phyloP scores from a whole-genome alignment of 2,888 invertebrate genomes.

The Aradus depressus region DNA sequence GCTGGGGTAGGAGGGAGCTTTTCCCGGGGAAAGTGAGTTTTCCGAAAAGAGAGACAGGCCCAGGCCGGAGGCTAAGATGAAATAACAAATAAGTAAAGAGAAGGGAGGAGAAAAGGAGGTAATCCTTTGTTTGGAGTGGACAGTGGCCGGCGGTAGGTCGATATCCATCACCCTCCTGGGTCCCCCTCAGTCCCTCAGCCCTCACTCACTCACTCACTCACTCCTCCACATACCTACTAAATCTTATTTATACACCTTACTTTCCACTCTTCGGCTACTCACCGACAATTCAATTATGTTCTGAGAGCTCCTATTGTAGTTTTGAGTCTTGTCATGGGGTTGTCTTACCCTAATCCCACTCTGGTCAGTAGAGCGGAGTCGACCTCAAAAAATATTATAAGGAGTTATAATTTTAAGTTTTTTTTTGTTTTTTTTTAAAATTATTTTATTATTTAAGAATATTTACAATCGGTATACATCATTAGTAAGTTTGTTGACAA shows the following conservation, averaged over 20 bases:
- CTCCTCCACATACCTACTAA: constrained; percentile 5
- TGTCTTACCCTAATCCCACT: too few relatives aligned
- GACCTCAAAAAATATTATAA: too few relatives aligned
- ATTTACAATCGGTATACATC: too few relatives aligned
- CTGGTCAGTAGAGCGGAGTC: too few relatives aligned
- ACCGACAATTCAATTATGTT: too few relatives aligned
- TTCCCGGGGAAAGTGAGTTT: not conserved
- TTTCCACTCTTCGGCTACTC: too few relatives aligned
- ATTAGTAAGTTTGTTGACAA: too few relatives aligned
- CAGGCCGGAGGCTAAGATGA: constrained; percentile 25
- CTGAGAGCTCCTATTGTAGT: too few relatives aligned
- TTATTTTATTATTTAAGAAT: too few relatives aligned
- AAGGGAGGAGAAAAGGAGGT: constrained; percentile 16
- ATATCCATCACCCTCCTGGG: constrained; percentile 25
- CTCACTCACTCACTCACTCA: not conserved
- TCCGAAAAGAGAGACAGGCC: constrained; percentile 17
- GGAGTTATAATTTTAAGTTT: too few relatives aligned
- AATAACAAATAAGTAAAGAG: constrained; percentile 28
- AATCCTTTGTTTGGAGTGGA: constrained; percentile 27
- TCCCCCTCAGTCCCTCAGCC: not conserved
- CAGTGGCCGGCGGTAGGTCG: constrained; percentile 21
- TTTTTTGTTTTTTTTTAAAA: too few relatives aligned
- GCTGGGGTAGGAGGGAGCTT: constrained; percentile 2
- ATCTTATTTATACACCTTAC: constrained; percentile 3
- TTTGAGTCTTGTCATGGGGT: too few relatives aligned